phyloP scores from a whole-genome alignment of 1,140 invertebrate species.

The Trichonephila clavipes region DNA sequence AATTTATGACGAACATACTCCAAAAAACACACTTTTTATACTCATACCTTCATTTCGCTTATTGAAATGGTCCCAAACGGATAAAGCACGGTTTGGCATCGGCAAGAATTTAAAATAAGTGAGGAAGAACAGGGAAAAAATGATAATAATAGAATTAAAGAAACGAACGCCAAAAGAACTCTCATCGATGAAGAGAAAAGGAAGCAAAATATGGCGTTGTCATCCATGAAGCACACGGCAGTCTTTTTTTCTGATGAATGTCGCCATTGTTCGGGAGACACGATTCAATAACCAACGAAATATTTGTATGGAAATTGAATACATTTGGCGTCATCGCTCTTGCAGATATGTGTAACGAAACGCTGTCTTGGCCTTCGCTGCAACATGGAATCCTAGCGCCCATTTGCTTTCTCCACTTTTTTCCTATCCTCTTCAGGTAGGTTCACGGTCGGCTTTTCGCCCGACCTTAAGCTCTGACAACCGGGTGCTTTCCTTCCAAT shows the following conservation, averaged over 20 bases:
- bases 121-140: not conserved
- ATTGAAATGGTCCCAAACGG: too few species aligned
- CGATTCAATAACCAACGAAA: constrained; percentile 59
- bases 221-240: not conserved
- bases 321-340: constrained; percentile 37
- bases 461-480: not conserved
- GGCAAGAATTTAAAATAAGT: constrained; percentile 15
- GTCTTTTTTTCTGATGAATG: constrained; percentile 19
- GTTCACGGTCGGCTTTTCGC: constrained; percentile 55
- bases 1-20: too few species aligned
- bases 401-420: not conserved
- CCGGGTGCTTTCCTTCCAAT: too few species aligned
- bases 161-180: not conserved
- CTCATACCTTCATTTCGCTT: too few species aligned
- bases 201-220: not conserved
- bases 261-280: constrained; percentile 43
- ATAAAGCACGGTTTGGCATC: not conserved
- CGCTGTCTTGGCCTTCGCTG: constrained; percentile 1
- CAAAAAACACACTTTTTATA: too few species aligned
- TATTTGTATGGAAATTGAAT: constrained; percentile 66
- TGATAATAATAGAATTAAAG: not conserved
- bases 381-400: not conserved
- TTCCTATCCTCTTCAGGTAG: not conserved
- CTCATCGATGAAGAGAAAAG: not conserved
- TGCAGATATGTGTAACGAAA: constrained; percentile 61